Conservation (phyloP, 1,140 invertebrate genomes). For the Atopsyche davidsoni region DNA sequence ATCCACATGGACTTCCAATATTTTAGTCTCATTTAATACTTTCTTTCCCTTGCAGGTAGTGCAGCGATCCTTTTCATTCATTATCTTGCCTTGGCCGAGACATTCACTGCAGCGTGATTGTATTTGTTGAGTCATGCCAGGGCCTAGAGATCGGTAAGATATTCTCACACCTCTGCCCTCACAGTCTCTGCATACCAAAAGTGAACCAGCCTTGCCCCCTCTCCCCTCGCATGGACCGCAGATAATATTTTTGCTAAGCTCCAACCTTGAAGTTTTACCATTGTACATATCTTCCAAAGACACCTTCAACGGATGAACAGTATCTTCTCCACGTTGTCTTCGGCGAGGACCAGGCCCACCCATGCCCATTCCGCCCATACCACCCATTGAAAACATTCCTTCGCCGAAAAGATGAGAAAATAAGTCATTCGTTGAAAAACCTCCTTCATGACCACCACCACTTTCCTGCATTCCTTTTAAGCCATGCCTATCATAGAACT, state of each 20-base stretch:
- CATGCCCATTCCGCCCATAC: conserved; percentile 37
- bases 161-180: conserved; percentile 72
- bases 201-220: conserved; percentile 72
- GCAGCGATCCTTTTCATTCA: conserved; percentile 78
- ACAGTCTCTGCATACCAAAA: conserved; percentile 67
- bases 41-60: conserved; percentile 76
- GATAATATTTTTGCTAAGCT: conserved; percentile 81
- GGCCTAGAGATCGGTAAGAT: conserved; percentile 61
- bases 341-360: conserved; percentile 47
- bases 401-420: conserved; percentile 60
- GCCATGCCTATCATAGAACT: conserved; percentile 70
- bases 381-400: conserved; percentile 57
- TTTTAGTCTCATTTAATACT: conserved; percentile 69
- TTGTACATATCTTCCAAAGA: conserved; percentile 88
- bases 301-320: conserved; percentile 67
- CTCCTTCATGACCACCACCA: conserved; percentile 44
- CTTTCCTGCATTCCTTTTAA: conserved; percentile 75
- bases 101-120: conserved; percentile 69
- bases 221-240: conserved; percentile 78
- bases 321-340: conserved; percentile 58
- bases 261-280: conserved; percentile 76
- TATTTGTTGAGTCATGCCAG: conserved; percentile 79
- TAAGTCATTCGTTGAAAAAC: conserved; percentile 53
- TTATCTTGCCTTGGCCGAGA: conserved; percentile 63
- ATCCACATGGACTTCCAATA: conserved; percentile 84